A percentile compares a stretch with the other conserved stretches of the same genome.
These are phyloP conservation scores for Gadus macrocephalus DNA, from an alignment of 2,113 vertebrate species.

Conservation along the genomic window DNA sequence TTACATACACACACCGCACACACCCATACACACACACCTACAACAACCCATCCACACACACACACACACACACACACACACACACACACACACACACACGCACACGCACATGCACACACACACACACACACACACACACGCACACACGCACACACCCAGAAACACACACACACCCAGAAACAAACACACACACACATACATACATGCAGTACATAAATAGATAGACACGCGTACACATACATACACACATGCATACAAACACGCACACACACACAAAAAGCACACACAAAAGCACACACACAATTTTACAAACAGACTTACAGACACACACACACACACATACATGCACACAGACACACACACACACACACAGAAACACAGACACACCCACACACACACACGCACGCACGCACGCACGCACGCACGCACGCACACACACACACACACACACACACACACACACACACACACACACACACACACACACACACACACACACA, in stretches of 20 bases:
- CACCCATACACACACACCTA: no score
- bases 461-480: neutral
- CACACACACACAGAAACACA: neutral
- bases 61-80: no score
- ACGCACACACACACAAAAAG: no score
- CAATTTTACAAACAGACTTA: neutral
- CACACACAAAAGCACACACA: neutral
- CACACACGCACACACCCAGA: neutral
- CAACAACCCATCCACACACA: no score
- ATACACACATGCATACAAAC: no score
- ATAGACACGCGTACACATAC: neutral
- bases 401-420: neutral
- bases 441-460: neutral
- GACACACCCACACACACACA: neutral
- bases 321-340: no score
- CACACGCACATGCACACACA: no score
- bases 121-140: neutral
- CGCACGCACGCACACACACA: constrained; percentile 4
- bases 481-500: neutral
- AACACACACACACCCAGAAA: neutral
- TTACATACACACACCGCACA: no score
- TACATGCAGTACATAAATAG: neutral
- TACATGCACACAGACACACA: no score
- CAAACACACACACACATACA: constrained; percentile 2
- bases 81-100: no score